These are phyloP conservation scores for Drosophila mayri DNA, from an alignment of 1,140 invertebrate species.

Conservation along the genomic window DNA sequence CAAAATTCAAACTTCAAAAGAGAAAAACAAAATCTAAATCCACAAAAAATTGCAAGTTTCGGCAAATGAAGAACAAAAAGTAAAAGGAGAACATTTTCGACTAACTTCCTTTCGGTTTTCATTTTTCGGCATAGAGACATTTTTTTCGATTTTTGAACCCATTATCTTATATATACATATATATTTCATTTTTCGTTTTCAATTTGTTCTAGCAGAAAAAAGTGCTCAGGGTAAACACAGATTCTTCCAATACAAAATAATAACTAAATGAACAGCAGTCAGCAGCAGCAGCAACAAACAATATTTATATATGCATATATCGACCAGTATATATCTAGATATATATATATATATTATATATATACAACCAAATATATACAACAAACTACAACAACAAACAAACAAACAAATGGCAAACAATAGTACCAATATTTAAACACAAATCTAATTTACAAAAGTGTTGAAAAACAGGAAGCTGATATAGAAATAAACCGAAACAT, in stretches of 20 bases:
- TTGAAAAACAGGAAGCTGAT: slow-evolving; percentile 26
- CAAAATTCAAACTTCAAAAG: slow-evolving; percentile 56
- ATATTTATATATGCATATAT: slow-evolving; percentile 72
- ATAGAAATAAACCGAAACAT: slow-evolving; percentile 40
- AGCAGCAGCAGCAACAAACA: slow-evolving; percentile 51
- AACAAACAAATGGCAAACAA: slow-evolving; percentile 41
- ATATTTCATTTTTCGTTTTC: slow-evolving; percentile 45
- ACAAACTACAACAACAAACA: slow-evolving; percentile 47
- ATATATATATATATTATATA: slow-evolving; percentile 37
- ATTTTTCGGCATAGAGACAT: slow-evolving; percentile 53
- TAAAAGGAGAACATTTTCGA: slow-evolving; percentile 31
- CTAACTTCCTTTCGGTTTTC: slow-evolving; percentile 60
- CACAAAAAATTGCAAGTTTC: slow-evolving; percentile 69
- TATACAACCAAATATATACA: slow-evolving; percentile 57
- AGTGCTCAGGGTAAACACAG: slow-evolving; percentile 82
- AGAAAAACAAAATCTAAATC: slow-evolving; percentile 14
- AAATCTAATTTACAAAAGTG: slow-evolving; percentile 57
- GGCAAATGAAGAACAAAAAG: slow-evolving; percentile 44
- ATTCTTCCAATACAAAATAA: slow-evolving; percentile 82
- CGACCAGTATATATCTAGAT: slow-evolving; percentile 48
- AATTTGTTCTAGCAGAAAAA: slow-evolving; percentile 77
- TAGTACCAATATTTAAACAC: slow-evolving; percentile 73
- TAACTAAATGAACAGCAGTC: slow-evolving; percentile 62
- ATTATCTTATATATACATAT: not conserved
- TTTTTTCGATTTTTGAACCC: slow-evolving; percentile 17